Conservation (phyloP, 2,113 vertebrate species). For the Leiothrix lutea region DNA sequence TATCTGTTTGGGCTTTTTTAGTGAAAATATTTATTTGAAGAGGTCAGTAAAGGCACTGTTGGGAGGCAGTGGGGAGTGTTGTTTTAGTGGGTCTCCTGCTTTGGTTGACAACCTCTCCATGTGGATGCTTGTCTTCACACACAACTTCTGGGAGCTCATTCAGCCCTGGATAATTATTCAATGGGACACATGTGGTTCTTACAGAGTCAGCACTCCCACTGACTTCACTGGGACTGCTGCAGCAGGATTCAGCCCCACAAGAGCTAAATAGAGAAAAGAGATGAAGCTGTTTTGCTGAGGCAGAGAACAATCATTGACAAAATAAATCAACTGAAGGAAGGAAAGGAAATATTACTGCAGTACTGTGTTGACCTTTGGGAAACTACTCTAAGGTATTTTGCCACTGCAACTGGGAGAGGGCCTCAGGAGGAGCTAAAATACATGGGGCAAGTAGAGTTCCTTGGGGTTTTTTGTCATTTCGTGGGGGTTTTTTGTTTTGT, state of each 20-base stretch:
- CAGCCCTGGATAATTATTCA: background rate
- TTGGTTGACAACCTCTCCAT: background rate
- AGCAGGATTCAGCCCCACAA: background rate
- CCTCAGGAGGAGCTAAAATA: background rate
- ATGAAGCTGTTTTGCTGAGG: background rate
- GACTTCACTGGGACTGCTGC: background rate
- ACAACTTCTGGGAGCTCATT: background rate
- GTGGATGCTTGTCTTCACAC: background rate
- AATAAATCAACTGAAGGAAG: background rate
- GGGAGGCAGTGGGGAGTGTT: background rate
- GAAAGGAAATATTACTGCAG: background rate
- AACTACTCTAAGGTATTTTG: background rate
- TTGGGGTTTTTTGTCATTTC: background rate
- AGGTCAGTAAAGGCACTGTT: background rate
- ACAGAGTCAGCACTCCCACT: background rate
- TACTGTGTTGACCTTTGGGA: background rate
- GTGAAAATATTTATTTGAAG: background rate
- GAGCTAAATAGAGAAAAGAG: background rate
- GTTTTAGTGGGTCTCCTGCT: background rate
- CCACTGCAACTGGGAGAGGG: background rate
- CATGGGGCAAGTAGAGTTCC: background rate
- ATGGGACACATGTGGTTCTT: background rate
- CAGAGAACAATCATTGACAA: background rate
- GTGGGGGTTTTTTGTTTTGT: background rate
- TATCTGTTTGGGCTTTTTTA: background rate